Evolutionary conservation across 2,797 vertebrate genomes (phyloP).

Genomic region (Clarias platycephalus): DNA sequence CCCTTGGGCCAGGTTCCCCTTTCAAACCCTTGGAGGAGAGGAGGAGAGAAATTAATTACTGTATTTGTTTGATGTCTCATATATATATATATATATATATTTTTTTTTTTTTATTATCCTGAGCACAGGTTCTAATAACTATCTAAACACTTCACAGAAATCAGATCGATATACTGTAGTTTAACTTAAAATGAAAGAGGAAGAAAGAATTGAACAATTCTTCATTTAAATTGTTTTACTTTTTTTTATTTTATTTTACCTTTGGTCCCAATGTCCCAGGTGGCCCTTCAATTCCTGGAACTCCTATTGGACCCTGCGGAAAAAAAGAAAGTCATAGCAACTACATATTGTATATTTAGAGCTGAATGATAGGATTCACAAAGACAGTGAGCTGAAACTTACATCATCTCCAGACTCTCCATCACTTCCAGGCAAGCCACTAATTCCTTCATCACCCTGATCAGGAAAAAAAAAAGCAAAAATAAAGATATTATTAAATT

Average conservation of each 20-base stretch:
- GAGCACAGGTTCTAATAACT: no score
- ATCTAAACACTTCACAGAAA: neutral
- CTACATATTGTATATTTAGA: neutral
- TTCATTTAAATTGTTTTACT: no score
- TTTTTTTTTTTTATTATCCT: neutral
- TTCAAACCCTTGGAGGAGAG: conserved; percentile 65
- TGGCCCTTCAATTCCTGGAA: conserved; percentile 63
- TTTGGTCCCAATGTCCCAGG: conserved; percentile 64
- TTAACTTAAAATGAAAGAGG: neutral
- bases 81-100: neutral
- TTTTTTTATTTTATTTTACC: conserved; percentile 37
- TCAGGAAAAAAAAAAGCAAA: conserved; percentile 14
- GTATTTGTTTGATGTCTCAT: neutral
- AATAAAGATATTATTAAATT: neutral
- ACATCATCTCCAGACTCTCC: conserved; percentile 74
- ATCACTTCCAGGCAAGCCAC: conserved; percentile 66
- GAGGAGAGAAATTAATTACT: neutral
- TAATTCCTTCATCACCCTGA: conserved; percentile 60
- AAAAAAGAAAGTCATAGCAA: neutral
- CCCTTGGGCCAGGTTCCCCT: conserved; percentile 66
- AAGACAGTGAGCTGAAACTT: conserved; percentile 39
- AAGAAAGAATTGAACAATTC: no score
- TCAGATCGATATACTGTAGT: neutral
- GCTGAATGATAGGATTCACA: neutral
- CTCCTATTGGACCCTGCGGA: conserved; percentile 64